Percentiles rank a stretch among this genome's conserved stretches.
Evolutionary conservation across 2,797 vertebrate genomes (phyloP).

Genomic region (Myotis myotis): DNA sequence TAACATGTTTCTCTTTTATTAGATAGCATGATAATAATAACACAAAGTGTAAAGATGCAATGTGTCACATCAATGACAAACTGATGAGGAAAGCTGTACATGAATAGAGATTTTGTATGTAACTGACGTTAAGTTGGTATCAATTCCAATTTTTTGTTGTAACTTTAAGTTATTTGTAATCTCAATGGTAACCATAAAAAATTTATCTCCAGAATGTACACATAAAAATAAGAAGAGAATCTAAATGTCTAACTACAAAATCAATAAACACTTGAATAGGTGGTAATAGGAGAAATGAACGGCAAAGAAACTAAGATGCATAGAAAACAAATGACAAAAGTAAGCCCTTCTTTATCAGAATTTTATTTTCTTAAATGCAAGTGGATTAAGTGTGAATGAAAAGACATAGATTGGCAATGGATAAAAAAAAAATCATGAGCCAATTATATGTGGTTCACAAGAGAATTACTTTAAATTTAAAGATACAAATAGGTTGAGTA

Average conservation of each 20-base stretch:
- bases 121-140: not conserved
- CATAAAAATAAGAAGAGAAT: not conserved
- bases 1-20: no score
- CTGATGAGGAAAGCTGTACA: not conserved
- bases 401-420: not conserved
- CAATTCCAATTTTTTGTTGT: not conserved
- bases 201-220: not conserved
- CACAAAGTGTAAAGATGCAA: not conserved
- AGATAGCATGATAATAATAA: not conserved
- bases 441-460: not conserved
- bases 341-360: not conserved
- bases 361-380: slow-evolving; percentile 12
- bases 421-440: not conserved
- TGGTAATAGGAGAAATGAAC: not conserved
- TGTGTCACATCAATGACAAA: not conserved
- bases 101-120: not conserved
- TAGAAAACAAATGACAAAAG: not conserved
- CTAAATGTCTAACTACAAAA: not conserved
- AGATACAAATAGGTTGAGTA: not conserved
- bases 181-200: not conserved
- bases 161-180: not conserved
- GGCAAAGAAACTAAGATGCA: not conserved
- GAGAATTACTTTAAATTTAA: not conserved
- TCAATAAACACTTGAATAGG: not conserved
- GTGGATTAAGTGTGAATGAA: not conserved